Base-by-base conservation (phyloP, 2,797 vertebrate genomes). In the Notolepis coatsorum region DNA sequence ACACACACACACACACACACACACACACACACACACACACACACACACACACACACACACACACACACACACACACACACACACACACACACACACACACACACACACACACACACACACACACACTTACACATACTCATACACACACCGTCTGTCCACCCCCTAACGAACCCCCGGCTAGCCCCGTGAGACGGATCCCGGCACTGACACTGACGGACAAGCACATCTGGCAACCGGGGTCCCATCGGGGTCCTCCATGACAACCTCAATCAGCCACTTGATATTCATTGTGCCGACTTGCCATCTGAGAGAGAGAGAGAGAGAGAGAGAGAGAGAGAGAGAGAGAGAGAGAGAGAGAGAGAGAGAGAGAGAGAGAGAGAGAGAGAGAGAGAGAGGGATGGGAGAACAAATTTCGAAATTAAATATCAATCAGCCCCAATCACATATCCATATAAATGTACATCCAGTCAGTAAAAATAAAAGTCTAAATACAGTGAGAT, bases 351-450 rank as follows among this genome's bases (percentile, higher is more conserved):
- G 21, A 28, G 35, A 43, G 38, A 57, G 54, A 46, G 51, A 52
- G 3, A 24, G 35, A 39, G 17, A 23, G 20, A 35, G 50, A 35
- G 2, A 10, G 37, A 7, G 23, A 20, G n/a, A 18, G 5, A 8
- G 17, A 8, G 18, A 8, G 18, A 25, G 25, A 27, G 23, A 17
- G 5, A 20, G 42, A 61, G 59, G 58, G 38, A n/a, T n/a, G n/a
- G n/a, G n/a, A n/a, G n/a, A n/a, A n/a, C 24, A 37, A 54, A 45
- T 80, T 83, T 89, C 55, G 42, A 75, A 74, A 90, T 88, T 50
- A 87, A 90, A 87, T 89, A 85, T 83, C 84, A 86, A 88, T 82
- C 60, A 73, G 63, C 46, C 68, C 77, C 37, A 79, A 59, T 25
- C 71, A 60, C 70, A 73, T 79, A 71, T 74, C 64, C 73, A 73